A percentile compares a stretch with the other conserved stretches of the same genome.
Conservation (phyloP, 2,888 invertebrate species). For the Diaphora mendica region DNA sequence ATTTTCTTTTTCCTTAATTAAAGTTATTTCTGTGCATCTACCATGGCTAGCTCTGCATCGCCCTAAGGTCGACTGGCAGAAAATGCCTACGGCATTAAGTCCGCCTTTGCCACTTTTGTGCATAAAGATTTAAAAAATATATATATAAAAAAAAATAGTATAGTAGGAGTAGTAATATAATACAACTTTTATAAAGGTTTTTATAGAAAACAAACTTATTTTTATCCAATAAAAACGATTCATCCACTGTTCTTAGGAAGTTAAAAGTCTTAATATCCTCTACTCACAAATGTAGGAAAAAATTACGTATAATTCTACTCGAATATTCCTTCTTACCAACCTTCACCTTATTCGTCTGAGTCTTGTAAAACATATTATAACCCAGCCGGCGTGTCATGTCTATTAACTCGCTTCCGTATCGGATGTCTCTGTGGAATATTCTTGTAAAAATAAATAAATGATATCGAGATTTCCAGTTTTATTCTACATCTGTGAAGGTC, state of each 20-base stretch:
- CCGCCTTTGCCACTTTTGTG: too few relatives aligned
- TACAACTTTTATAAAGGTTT: too few relatives aligned
- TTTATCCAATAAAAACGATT: too few relatives aligned
- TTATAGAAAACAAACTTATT: too few relatives aligned
- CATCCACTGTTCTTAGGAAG: background rate
- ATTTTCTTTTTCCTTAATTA: too few relatives aligned
- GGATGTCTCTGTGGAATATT: constrained; percentile 51
- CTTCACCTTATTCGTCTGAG: constrained; percentile 17
- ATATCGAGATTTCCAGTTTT: constrained; percentile 57
- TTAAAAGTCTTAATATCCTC: background rate
- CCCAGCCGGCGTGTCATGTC: constrained; percentile 43
- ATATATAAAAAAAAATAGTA: too few relatives aligned
- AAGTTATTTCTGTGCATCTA: too few relatives aligned
- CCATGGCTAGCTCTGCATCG: too few relatives aligned
- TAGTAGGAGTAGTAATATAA: too few relatives aligned
- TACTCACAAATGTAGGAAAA: background rate
- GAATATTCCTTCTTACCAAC: background rate
- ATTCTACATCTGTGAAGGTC: constrained; percentile 53
- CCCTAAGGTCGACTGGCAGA: too few relatives aligned
- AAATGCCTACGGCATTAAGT: too few relatives aligned
- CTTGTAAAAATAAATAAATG: constrained; percentile 38
- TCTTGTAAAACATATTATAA: constrained; percentile 58
- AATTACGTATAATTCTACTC: background rate
- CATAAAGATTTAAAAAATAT: too few relatives aligned
- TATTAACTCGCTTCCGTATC: constrained; percentile 55